phyloP scores from a whole-genome alignment of 2,888 invertebrate genomes.

The Drosophila heteroneura region DNA sequence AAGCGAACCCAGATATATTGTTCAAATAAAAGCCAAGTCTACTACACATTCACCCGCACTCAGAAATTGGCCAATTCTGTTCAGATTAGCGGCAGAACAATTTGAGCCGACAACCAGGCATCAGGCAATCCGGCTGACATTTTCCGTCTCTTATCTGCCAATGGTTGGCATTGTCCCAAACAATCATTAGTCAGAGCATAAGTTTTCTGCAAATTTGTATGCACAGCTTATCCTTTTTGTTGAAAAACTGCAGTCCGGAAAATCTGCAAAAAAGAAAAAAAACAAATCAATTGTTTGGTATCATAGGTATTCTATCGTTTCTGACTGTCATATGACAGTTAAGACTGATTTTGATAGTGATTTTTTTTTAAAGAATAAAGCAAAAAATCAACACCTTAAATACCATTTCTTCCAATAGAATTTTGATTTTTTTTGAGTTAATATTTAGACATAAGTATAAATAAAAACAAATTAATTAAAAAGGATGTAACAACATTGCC shows the following conservation, averaged over 20 bases:
- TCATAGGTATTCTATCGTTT: neutral
- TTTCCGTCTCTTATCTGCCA: slow-evolving; percentile 10
- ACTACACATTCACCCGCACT: slow-evolving; percentile 27
- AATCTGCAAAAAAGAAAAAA: neutral
- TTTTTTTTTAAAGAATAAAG: too few species aligned
- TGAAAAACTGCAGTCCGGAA: neutral
- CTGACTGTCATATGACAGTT: neutral
- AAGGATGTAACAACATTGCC: neutral
- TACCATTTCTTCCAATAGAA: neutral
- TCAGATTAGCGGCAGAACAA: slow-evolving; percentile 55
- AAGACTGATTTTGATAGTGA: too few species aligned
- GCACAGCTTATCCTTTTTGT: slow-evolving; percentile 14
- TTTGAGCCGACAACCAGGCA: slow-evolving; percentile 37
- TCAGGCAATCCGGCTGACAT: neutral
- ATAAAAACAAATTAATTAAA: neutral
- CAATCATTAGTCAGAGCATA: slow-evolving; percentile 19
- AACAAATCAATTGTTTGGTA: slow-evolving; percentile 1
- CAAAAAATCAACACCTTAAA: neutral
- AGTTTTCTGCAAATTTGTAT: slow-evolving; percentile 32
- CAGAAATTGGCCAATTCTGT: slow-evolving; percentile 44
- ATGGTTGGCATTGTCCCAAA: slow-evolving; percentile 60
- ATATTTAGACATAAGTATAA: neutral
- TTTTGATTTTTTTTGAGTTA: neutral
- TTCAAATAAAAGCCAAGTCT: slow-evolving; percentile 40
- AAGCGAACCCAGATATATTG: slow-evolving; percentile 2